phyloP scores from a whole-genome alignment of 1,140 invertebrate species.

The Trichonephila inaurata region DNA sequence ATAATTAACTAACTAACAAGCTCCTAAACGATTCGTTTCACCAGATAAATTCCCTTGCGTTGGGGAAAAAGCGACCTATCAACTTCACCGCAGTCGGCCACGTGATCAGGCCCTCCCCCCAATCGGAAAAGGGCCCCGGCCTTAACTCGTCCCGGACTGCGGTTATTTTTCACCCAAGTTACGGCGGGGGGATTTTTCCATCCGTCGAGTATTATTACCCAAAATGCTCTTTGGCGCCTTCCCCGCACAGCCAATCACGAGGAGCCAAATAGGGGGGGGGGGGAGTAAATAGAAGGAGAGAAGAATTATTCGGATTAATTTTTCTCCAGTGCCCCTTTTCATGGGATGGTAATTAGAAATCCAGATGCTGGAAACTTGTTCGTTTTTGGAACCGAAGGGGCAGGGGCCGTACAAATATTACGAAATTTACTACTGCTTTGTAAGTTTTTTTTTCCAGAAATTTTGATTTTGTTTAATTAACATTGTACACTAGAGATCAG shows the following conservation, averaged over 20 bases:
- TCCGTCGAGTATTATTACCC: constrained; percentile 54
- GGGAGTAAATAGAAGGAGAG: constrained; percentile 1
- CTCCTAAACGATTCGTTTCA: neutral
- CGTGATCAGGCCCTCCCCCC: constrained; percentile 17
- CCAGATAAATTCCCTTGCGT: neutral
- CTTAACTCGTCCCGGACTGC: constrained; percentile 14
- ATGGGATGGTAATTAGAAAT: constrained; percentile 72
- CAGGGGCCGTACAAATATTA: neutral
- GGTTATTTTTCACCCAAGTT: constrained; percentile 63
- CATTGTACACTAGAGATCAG: too few species aligned
- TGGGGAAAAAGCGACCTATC: constrained; percentile 20
- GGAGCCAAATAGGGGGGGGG: constrained; percentile 32
- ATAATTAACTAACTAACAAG: constrained; percentile 33
- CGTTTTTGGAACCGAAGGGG: neutral
- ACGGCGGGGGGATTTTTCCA: constrained; percentile 39
- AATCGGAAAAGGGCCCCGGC: neutral
- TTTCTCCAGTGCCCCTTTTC: constrained; percentile 60
- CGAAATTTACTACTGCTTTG: too few species aligned
- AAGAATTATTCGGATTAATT: constrained; percentile 69
- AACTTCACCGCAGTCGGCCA: neutral
- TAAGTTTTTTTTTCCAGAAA: too few species aligned
- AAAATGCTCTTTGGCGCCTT: constrained; percentile 69
- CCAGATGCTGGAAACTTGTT: constrained; percentile 44
- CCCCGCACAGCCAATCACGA: constrained; percentile 45
- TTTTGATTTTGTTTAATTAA: too few species aligned